These are phyloP conservation scores for Augochlora pura DNA, from an alignment of 1,140 invertebrate species.

Conservation along the genomic window DNA sequence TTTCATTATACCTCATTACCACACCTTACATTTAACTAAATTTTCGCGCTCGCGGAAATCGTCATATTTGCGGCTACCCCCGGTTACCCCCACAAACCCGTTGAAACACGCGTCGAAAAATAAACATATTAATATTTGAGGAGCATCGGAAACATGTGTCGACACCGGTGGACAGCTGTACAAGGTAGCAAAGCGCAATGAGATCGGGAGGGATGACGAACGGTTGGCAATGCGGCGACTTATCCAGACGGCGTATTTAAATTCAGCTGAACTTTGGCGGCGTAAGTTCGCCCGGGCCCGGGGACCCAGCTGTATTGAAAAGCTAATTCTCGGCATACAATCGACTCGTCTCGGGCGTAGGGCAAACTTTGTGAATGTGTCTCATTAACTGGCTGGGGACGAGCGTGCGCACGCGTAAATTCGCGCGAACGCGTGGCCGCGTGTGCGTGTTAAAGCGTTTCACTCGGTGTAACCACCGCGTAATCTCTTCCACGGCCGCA, in stretches of 20 bases:
- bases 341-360: slow-evolving; percentile 75
- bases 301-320: slow-evolving; percentile 72
- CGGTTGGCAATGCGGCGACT: slow-evolving; percentile 35
- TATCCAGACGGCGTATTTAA: slow-evolving; percentile 71
- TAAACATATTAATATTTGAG: too few relatives aligned
- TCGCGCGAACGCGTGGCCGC: slow-evolving; percentile 24
- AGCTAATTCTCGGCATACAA: slow-evolving; percentile 78
- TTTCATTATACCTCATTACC: too few relatives aligned
- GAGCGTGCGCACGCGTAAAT: slow-evolving; percentile 63
- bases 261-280: slow-evolving; percentile 71
- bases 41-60: too few relatives aligned
- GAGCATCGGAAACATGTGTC: background rate
- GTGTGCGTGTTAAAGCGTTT: slow-evolving; percentile 48
- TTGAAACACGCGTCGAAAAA: too few relatives aligned
- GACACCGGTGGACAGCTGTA: background rate
- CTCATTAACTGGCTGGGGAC: slow-evolving; percentile 74
- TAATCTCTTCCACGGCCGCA: slow-evolving; percentile 44
- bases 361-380: slow-evolving; percentile 77
- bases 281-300: slow-evolving; percentile 62
- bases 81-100: too few relatives aligned
- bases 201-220: background rate
- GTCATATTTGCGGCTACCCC: too few relatives aligned
- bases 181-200: background rate
- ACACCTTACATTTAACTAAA: too few relatives aligned
- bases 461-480: slow-evolving; percentile 53